A percentile compares a stretch with the other conserved stretches of the same genome.
Evolutionary conservation across 2,113 vertebrate genomes (phyloP).

Genomic region (Xiphorhynchus elegans): DNA sequence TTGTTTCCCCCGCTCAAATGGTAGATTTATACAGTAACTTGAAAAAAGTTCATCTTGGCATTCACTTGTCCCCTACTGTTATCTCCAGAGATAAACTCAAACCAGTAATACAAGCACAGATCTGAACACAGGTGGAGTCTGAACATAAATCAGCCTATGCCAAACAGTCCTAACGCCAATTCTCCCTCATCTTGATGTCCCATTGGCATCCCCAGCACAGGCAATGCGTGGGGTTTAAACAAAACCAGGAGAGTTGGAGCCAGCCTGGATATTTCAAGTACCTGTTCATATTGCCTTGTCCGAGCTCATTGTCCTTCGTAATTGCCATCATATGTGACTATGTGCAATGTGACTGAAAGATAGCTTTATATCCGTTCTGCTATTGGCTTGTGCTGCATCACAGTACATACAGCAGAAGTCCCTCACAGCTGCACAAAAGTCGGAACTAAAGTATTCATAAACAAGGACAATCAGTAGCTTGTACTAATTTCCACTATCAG

Average conservation of each 20-base stretch:
- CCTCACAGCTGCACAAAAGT: not conserved
- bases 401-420: not conserved
- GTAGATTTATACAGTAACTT: not conserved
- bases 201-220: not conserved
- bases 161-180: not conserved
- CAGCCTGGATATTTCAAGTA: conserved; percentile 19
- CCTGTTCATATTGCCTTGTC: conserved; percentile 20
- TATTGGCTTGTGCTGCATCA: not conserved
- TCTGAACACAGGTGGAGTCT: not conserved
- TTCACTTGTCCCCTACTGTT: not conserved
- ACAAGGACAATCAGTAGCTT: not conserved
- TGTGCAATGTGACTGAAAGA: not conserved
- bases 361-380: not conserved
- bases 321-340: conserved; percentile 33
- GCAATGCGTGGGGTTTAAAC: not conserved
- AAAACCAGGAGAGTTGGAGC: conserved; percentile 13
- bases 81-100: not conserved
- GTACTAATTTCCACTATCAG: not conserved
- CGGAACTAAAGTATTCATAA: not conserved
- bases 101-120: not conserved
- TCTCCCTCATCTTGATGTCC: not conserved
- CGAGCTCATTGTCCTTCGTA: conserved; percentile 37
- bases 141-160: not conserved
- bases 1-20: conserved; percentile 1
- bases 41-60: not conserved